Conservation (phyloP, 2,888 invertebrate genomes). For the Hoplodrina blanda region DNA sequence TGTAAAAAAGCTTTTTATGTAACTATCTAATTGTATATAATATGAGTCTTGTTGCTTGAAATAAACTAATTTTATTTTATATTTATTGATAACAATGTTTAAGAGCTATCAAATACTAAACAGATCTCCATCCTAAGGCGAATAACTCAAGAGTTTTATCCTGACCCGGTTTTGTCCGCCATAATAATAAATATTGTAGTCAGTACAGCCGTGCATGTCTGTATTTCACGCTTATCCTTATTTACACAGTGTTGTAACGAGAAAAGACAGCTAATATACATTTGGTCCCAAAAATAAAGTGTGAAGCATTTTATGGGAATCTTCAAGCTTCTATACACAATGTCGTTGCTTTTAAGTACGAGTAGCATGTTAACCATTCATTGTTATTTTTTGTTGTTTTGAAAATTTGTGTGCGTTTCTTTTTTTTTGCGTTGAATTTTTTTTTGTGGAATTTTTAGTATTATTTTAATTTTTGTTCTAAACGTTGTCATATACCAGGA, state of each 20-base stretch:
- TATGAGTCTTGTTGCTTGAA: too few relatives aligned
- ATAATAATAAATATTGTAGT: conserved; percentile 59
- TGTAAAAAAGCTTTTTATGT: too few relatives aligned
- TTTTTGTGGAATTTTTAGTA: too few relatives aligned
- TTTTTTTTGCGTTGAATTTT: too few relatives aligned
- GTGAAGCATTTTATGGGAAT: conserved; percentile 18
- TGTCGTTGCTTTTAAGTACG: not conserved
- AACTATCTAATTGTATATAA: too few relatives aligned
- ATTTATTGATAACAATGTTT: too few relatives aligned
- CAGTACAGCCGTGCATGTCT: conserved; percentile 43
- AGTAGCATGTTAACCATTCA: not conserved
- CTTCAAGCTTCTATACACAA: not conserved
- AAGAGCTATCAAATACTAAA: not conserved
- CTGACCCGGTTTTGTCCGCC: conserved; percentile 37
- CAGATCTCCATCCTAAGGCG: conserved; percentile 1
- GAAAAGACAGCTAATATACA: conserved; percentile 31
- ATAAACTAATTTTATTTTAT: too few relatives aligned
- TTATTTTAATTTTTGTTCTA: too few relatives aligned
- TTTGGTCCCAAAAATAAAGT: conserved; percentile 28
- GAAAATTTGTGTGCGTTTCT: too few relatives aligned
- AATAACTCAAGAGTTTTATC: conserved; percentile 31
- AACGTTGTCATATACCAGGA: too few relatives aligned
- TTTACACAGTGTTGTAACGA: conserved; percentile 50
- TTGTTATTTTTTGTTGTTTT: too few relatives aligned
- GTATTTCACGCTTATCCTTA: conserved; percentile 58